A percentile compares a stretch with the other conserved stretches of the same genome.
These are phyloP conservation scores for Mayetiola destructor DNA, from an alignment of 2,888 invertebrate species.

Conservation along the genomic window DNA sequence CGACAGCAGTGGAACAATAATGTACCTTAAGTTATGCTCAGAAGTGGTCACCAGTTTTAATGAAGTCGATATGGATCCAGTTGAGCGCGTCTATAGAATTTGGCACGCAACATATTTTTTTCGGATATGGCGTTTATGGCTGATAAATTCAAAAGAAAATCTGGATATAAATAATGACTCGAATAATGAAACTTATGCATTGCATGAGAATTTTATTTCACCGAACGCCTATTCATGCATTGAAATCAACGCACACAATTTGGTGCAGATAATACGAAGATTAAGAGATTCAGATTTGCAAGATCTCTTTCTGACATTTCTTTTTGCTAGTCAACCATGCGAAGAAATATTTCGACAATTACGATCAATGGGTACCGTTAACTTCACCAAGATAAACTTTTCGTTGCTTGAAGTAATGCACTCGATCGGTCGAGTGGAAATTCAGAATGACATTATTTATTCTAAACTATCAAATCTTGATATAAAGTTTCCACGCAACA, in stretches of 20 bases:
- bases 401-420: background rate
- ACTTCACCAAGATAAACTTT: conserved; percentile 3
- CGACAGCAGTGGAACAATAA: background rate
- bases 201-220: background rate
- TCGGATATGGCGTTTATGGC: background rate
- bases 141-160: background rate
- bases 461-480: background rate
- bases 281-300: background rate
- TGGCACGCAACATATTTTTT: background rate
- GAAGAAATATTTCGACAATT: background rate
- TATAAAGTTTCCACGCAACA: background rate
- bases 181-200: too few relatives aligned
- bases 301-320: background rate
- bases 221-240: background rate
- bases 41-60: background rate
- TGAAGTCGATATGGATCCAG: background rate
- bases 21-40: background rate
- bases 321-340: background rate
- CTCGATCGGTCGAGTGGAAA: background rate
- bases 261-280: background rate
- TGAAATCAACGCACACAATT: background rate
- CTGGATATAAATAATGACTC: too few relatives aligned
- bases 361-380: background rate
- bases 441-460: background rate
- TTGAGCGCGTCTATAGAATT: background rate